Conservation (phyloP, 2,113 vertebrate species). For the Sylvia atricapilla region DNA sequence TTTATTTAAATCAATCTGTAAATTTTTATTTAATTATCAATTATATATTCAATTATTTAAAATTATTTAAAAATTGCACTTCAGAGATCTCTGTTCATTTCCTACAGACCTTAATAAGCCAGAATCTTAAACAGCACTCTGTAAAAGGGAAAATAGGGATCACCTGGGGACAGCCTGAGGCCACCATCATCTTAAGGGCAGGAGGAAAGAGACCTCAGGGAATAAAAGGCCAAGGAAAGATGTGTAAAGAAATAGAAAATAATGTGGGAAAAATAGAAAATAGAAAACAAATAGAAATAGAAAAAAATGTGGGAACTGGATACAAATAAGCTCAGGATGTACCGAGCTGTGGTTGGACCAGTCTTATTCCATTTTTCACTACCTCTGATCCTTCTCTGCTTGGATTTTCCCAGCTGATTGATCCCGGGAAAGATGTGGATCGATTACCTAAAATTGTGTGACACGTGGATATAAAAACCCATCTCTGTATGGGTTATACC, state of each 20-base stretch:
- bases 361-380: rapidly evolving
- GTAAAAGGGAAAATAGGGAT: background rate
- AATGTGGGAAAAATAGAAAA: no score
- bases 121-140: background rate
- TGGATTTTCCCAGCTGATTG: background rate
- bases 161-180: background rate
- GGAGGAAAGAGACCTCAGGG: background rate
- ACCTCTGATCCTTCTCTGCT: background rate
- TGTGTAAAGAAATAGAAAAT: background rate
- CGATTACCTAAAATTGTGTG: rapidly evolving
- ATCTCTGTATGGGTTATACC: no score
- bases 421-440: background rate
- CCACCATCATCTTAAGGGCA: rapidly evolving
- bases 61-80: background rate
- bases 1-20: no score
- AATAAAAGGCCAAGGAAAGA: background rate
- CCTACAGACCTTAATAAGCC: background rate
- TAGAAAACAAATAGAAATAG: no score
- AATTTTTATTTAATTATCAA: no score
- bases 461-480: rapidly evolving
- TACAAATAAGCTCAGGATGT: background rate
- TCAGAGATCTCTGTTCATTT: background rate
- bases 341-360: background rate
- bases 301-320: no score
- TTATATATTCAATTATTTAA: no score